Evolutionary conservation across 2,888 invertebrate genomes (phyloP).

Genomic region (Heteropelma amictum): DNA sequence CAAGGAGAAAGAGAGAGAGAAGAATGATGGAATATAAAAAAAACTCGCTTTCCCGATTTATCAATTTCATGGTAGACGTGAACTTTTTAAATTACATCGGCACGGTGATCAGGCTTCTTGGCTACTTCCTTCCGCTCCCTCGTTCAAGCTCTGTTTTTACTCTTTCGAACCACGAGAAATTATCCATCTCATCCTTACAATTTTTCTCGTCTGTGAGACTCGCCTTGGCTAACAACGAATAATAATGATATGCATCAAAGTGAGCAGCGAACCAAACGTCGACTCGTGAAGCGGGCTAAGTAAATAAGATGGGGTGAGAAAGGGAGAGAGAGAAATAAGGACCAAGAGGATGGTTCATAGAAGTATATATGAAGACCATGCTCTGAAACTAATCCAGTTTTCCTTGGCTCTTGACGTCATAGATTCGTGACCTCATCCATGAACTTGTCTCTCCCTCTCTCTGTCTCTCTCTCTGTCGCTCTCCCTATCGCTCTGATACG

Average conservation of each 20-base stretch:
- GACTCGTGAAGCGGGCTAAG: constrained; percentile 46
- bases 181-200: constrained; percentile 23
- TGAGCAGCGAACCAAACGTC: constrained; percentile 61
- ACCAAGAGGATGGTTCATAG: not conserved
- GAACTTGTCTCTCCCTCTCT: constrained; percentile 17
- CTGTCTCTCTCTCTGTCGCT: constrained; percentile 5
- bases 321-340: constrained; percentile 7
- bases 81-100: constrained; percentile 74
- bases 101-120: constrained; percentile 64
- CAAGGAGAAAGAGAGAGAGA: constrained; percentile 1
- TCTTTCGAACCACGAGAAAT: not conserved
- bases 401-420: constrained; percentile 53
- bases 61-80: constrained; percentile 70
- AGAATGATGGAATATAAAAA: not conserved
- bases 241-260: constrained; percentile 71
- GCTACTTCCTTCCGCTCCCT: constrained; percentile 25
- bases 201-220: constrained; percentile 44
- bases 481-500: constrained; percentile 3
- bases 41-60: constrained; percentile 66
- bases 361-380: constrained; percentile 42
- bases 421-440: constrained; percentile 52
- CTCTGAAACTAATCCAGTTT: constrained; percentile 60
- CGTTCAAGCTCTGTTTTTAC: not conserved
- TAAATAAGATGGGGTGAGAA: not conserved
- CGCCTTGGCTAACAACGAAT: constrained; percentile 56